These are phyloP conservation scores for Ctenodactylus gundi DNA, from an alignment of 2,113 vertebrate species.

Conservation along the genomic window DNA sequence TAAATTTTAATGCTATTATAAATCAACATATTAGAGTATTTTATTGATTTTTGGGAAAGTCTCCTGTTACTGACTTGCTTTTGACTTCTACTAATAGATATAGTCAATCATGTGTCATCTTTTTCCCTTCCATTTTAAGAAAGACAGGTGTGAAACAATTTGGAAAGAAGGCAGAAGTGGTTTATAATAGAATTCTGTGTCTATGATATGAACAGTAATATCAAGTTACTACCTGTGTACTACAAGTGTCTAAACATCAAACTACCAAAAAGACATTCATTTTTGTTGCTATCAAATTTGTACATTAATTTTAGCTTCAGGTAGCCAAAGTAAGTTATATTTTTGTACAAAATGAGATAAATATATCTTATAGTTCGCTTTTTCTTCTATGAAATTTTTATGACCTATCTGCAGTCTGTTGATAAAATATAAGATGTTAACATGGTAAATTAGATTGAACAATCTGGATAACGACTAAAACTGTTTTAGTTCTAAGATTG, in stretches of 20 bases:
- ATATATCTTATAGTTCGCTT: neutral
- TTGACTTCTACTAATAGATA: neutral
- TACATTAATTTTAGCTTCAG: neutral
- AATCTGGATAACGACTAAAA: neutral
- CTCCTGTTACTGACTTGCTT: neutral
- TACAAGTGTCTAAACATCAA: neutral
- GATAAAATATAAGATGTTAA: constrained; percentile 1
- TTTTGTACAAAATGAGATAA: neutral
- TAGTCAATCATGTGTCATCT: neutral
- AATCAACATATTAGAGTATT: neutral
- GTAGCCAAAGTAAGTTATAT: neutral
- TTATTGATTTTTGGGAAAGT: neutral
- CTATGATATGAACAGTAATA: constrained; percentile 1
- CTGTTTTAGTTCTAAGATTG: too few species aligned
- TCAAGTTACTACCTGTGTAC: neutral
- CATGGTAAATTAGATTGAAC: neutral
- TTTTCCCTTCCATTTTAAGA: neutral
- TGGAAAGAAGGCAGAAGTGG: neutral
- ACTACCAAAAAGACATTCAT: neutral
- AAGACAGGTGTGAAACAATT: neutral
- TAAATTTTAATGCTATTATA: neutral
- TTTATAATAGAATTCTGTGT: constrained; percentile 9
- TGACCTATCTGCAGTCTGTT: neutral
- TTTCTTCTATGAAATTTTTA: neutral
- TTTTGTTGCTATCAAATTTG: neutral